phyloP scores from a whole-genome alignment of 2,888 invertebrate genomes.

The Aethes cnicana region DNA sequence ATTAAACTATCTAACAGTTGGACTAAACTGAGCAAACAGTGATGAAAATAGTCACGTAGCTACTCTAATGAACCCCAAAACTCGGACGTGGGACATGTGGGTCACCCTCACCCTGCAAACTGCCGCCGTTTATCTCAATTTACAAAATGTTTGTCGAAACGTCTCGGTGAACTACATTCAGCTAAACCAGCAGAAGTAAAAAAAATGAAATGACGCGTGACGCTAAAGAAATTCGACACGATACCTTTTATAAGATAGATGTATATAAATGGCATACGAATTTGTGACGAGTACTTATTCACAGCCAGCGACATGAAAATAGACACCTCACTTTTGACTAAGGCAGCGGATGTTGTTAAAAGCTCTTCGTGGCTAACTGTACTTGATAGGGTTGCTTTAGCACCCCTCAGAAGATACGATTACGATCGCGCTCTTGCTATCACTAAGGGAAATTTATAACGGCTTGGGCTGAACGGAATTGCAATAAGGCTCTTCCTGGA shows the following conservation, averaged over 20 bases:
- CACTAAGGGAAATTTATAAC: neutral
- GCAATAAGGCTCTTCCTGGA: neutral
- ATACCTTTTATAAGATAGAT: constrained; percentile 5
- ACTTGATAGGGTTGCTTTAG: constrained; percentile 8
- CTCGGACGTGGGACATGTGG: constrained; percentile 18
- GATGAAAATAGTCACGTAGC: neutral
- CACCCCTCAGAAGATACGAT: constrained; percentile 3
- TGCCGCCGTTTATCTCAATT: constrained; percentile 19
- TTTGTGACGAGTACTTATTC: constrained; percentile 3
- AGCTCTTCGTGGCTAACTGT: too few relatives aligned
- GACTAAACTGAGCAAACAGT: neutral
- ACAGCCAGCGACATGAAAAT: too few relatives aligned
- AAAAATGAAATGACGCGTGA: constrained; percentile 15
- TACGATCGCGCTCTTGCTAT: neutral
- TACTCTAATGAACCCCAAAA: constrained; percentile 17
- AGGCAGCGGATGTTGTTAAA: too few relatives aligned
- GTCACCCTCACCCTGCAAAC: constrained; percentile 6
- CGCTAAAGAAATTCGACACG: constrained; percentile 16
- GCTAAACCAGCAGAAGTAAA: neutral
- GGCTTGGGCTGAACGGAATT: neutral
- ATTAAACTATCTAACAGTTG: neutral
- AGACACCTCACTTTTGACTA: too few relatives aligned
- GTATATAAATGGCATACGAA: constrained; percentile 7
- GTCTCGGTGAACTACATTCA: constrained; percentile 11
- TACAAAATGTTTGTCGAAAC: constrained; percentile 20